phyloP scores from a whole-genome alignment of 2,888 invertebrate species.

The Diloba caeruleocephala region DNA sequence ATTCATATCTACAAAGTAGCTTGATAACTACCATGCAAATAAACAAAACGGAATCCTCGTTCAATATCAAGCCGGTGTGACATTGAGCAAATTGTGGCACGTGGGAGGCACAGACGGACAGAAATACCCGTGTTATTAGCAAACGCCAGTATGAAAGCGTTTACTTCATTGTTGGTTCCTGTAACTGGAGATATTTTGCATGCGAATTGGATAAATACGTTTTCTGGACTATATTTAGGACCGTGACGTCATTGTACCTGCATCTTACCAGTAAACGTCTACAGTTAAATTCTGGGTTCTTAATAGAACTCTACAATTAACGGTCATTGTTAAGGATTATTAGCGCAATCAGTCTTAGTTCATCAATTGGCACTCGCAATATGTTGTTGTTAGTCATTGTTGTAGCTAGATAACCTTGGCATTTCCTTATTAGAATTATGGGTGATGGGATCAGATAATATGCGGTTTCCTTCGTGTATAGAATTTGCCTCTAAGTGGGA shows the following conservation, averaged over 20 bases:
- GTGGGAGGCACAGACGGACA: constrained; percentile 55
- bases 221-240: constrained; percentile 61
- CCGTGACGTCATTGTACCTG: constrained; percentile 30
- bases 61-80: constrained; percentile 59
- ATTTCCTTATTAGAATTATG: constrained; percentile 26
- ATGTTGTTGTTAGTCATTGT: no score
- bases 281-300: neutral
- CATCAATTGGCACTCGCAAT: no score
- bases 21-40: constrained; percentile 18
- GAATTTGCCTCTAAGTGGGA: constrained; percentile 30
- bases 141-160: constrained; percentile 57
- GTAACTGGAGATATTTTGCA: constrained; percentile 53
- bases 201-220: constrained; percentile 59
- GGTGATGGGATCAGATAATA: constrained; percentile 31
- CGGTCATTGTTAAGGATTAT: neutral
- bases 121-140: constrained; percentile 56
- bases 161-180: constrained; percentile 70
- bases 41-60: constrained; percentile 41
- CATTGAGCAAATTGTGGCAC: constrained; percentile 61
- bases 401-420: neutral
- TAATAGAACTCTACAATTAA: constrained; percentile 17
- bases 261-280: neutral
- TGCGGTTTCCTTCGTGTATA: constrained; percentile 30
- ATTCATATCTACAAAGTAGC: no score
- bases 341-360: no score